These are phyloP conservation scores for Acrocephalus kingi DNA, from an alignment of 2,113 vertebrate species.

Conservation along the genomic window DNA sequence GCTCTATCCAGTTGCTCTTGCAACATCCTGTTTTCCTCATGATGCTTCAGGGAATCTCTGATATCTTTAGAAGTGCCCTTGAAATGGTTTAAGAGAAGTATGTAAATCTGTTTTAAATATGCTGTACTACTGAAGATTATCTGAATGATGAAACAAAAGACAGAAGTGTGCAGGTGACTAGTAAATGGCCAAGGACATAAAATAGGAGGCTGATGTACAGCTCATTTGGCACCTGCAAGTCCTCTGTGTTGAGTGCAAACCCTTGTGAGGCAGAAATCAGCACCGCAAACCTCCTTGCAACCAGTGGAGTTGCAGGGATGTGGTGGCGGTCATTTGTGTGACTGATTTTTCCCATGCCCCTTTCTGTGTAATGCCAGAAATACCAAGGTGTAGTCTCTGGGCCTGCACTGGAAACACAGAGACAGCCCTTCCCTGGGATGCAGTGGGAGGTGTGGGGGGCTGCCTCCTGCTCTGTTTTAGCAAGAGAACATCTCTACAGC, in stretches of 20 bases:
- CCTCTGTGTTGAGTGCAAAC: neutral
- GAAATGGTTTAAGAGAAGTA: neutral
- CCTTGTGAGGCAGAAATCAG: neutral
- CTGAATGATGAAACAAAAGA: neutral
- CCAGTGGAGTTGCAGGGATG: neutral
- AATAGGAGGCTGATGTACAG: neutral
- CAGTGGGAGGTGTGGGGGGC: slow-evolving; percentile 47
- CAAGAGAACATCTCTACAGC: slow-evolving; percentile 55
- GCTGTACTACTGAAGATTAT: neutral
- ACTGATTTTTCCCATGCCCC: neutral
- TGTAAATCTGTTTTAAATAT: neutral
- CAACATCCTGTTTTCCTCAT: neutral
- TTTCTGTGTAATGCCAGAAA: neutral
- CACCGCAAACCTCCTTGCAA: neutral
- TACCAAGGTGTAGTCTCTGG: neutral
- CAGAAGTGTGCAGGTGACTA: neutral
- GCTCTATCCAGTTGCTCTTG: neutral
- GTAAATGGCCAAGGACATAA: neutral
- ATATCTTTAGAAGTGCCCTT: neutral
- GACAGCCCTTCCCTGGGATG: slow-evolving; percentile 12
- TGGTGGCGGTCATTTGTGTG: neutral
- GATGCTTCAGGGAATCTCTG: neutral
- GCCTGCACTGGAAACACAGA: neutral
- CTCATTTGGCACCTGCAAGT: neutral
- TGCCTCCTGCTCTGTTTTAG: slow-evolving; percentile 57